Evolutionary conservation across 2,113 vertebrate genomes (phyloP), one percentile per base, ranked within the genome.

Genomic region (Salvelinus sp.): DNA sequence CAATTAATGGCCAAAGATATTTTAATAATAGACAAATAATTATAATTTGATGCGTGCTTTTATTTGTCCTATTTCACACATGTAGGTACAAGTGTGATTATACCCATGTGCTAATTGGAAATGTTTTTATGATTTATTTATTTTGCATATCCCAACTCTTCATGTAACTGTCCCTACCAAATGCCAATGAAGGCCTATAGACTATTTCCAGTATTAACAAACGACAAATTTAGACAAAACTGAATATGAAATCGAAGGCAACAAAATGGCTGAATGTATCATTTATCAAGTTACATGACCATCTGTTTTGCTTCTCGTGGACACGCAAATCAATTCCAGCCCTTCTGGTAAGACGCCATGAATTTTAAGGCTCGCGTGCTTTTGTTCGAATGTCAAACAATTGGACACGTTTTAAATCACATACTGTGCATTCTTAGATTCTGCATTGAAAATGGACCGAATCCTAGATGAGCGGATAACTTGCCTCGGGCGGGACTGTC

Each of bases 221-320:
- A 73, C 70, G 5, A 70, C 74, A 48, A 79, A 63, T 63, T 25
- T 22, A 25, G 50, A 54, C 50, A 4, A 62, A 80, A 74, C 25
- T 20, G 44, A 69, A 79, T 44, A 73, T 80, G 79, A 72, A 76
- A 80, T 79, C 63, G 82, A 86, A 82, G 78, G 82, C 76, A 80
- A 48, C 50, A 54, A 81, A 82, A 75, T 73, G 82, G 84, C 78
- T 79, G 77, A 80, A 76, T 78, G 71, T 72, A 82, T 87, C 88
- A 87, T 91, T 88, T 88, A 91, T 92, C 89, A 87, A 80, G 90
- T 91, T 91, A 87, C 86, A 78, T 7, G 28, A 25, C 86, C 89
- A 91, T 91, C 87, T 90, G 88, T 72, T 83, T 69, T 77, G 82
- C 57, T 86, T 85, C 83, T 89, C 73, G 72, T 68, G 82, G 81